Percentiles rank a stretch among this genome's conserved stretches.
Conservation (phyloP, 2,113 vertebrate genomes). For the Scomber scombrus region DNA sequence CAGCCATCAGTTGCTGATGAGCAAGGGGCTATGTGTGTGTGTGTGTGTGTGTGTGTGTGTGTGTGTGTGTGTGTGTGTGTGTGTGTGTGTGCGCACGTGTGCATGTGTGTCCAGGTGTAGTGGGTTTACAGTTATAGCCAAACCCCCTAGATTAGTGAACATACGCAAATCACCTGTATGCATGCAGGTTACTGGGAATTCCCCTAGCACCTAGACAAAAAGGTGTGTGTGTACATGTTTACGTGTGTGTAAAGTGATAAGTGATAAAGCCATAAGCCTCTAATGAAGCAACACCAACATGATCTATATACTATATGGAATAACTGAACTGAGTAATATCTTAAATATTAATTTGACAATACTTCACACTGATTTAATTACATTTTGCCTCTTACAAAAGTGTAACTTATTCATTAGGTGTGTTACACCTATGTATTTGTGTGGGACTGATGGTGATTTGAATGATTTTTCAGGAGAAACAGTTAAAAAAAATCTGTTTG, state of each 20-base stretch:
- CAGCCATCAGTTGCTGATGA: constrained; percentile 46
- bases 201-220: constrained; percentile 58
- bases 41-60: constrained; percentile 19
- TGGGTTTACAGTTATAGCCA: constrained; percentile 77
- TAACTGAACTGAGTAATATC: background rate
- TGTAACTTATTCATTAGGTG: background rate
- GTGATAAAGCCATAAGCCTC: background rate
- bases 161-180: constrained; percentile 81
- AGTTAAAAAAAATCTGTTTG: constrained; percentile 16
- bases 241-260: constrained; percentile 43
- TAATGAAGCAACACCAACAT: background rate
- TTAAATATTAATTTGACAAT: background rate
- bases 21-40: background rate
- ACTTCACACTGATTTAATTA: background rate
- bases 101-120: constrained; percentile 74
- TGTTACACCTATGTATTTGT: background rate
- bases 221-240: constrained; percentile 24
- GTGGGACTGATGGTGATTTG: background rate
- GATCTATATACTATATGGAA: background rate
- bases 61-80: constrained; percentile 18
- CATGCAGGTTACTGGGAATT: constrained; percentile 72
- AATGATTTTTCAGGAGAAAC: constrained; percentile 7
- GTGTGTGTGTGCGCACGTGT: too few relatives aligned
- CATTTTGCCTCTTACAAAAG: background rate
- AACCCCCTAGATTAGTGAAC: constrained; percentile 69